Evolutionary conservation across 2,888 invertebrate species (phyloP), one percentile per base, ranked within the genome.

Genomic region (Nematopogon swammerdamellus): DNA sequence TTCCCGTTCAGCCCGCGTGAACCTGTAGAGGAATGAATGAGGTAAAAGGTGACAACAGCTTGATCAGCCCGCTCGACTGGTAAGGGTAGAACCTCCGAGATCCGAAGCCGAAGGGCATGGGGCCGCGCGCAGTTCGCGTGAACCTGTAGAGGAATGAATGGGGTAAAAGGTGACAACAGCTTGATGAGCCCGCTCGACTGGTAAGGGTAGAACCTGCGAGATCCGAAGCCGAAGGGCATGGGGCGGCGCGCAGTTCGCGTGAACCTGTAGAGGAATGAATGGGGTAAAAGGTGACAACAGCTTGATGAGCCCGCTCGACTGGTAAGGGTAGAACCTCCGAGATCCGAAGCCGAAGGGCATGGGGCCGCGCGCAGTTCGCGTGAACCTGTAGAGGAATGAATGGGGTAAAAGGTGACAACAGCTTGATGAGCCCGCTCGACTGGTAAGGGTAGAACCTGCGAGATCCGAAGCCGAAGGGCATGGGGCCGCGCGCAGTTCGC

Each of bases 301-400:
- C 46, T 58, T 60, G 19, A 70, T 61, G 45, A 77, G 58, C 0
- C 65, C 68, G 1, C 68, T 63, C 2, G 67, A 67, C 53, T 74
- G 68, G 67, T n/a, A n/a, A n/a, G n/a, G n/a, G n/a, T 85, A 90
- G 65, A 91, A 91, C 50, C 85, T 85, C 3, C 75, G 77, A 18
- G 87, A 84, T 11, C 87, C 89, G 49, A 82, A 80, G 19, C 91
- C 91, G 63, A 88, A 91, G 0, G 88, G 83, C 17, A 87, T 74
- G 1, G 90, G 90, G 18, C 86, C 82, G 57, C 81, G 76, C 48
- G 92, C 91, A 29, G 91, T 91, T 59, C 74, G 76, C 19, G 88
- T 82, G 64, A 87, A 92, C 62, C 92, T 91, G 46, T 86, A 85
- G n/a, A n/a, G n/a, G n/a, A n/a, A n/a, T n/a, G n/a, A n/a, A 51